Conservation (phyloP, 2,113 vertebrate species). For the Stigmatopora argus region DNA sequence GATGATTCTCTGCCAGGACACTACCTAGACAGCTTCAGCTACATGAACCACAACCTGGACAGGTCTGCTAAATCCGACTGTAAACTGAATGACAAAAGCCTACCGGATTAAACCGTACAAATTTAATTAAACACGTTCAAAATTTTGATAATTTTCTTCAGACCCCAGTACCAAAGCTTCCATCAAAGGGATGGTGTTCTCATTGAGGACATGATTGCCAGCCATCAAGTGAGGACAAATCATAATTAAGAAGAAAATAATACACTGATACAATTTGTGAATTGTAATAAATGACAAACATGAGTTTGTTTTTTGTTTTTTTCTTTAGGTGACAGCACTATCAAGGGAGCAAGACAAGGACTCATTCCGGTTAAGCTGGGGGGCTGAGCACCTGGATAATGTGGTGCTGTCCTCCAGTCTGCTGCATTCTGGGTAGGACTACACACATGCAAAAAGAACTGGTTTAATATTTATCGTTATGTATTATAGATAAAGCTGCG, state of each 20-base stretch:
- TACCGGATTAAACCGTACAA: background rate
- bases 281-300: background rate
- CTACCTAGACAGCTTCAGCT: conserved; percentile 89
- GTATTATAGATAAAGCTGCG: conserved; percentile 14
- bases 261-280: background rate
- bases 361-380: conserved; percentile 89
- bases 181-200: conserved; percentile 80
- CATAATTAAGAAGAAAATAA: background rate
- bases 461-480: background rate
- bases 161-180: conserved; percentile 81
- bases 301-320: conserved; percentile 2
- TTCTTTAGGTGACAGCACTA: conserved; percentile 75
- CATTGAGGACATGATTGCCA: conserved; percentile 85
- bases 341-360: conserved; percentile 84
- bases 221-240: conserved; percentile 77
- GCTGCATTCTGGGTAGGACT: conserved; percentile 85
- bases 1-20: conserved; percentile 93
- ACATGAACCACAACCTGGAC: conserved; percentile 90
- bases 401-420: conserved; percentile 89
- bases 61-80: conserved; percentile 66
- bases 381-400: conserved; percentile 91
- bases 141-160: conserved; percentile 37
- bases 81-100: background rate
- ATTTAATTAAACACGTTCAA: background rate
- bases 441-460: background rate